Evolutionary conservation across 2,113 vertebrate species (phyloP).

Genomic region (Ptychochromis oligacanthus): DNA sequence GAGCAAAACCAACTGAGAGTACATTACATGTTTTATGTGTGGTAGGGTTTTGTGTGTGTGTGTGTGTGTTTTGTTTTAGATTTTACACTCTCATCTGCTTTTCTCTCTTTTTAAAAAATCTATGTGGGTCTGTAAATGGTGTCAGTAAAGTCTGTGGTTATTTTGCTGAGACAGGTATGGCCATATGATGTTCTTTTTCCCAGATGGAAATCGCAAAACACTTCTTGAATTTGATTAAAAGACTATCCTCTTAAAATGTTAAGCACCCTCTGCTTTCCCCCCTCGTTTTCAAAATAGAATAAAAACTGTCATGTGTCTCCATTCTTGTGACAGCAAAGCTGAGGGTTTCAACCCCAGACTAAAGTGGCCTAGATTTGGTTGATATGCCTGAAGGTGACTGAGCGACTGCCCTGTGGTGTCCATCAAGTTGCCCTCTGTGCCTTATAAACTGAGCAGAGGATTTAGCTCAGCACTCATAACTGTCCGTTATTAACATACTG

Average conservation of each 20-base stretch:
- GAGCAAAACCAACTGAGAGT: neutral
- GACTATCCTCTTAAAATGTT: constrained; percentile 40
- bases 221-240: constrained; percentile 40
- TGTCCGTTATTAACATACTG: constrained; percentile 17
- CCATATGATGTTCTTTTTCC: constrained; percentile 11
- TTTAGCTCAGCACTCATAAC: neutral
- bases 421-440: neutral
- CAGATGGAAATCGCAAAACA: neutral
- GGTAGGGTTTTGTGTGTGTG: neutral
- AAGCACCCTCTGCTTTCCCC: constrained; percentile 12
- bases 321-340: neutral
- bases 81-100: neutral
- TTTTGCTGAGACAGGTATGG: neutral
- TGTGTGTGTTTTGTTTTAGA: neutral
- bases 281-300: constrained; percentile 29
- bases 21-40: neutral
- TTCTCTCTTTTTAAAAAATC: neutral
- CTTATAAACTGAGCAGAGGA: neutral
- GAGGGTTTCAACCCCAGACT: neutral
- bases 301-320: constrained; percentile 9
- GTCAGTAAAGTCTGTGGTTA: neutral
- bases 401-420: neutral
- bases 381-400: constrained; percentile 15
- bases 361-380: constrained; percentile 21
- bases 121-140: constrained; percentile 3